Conservation (phyloP, 1,140 invertebrate species). For the Saxidomus purpurata region DNA sequence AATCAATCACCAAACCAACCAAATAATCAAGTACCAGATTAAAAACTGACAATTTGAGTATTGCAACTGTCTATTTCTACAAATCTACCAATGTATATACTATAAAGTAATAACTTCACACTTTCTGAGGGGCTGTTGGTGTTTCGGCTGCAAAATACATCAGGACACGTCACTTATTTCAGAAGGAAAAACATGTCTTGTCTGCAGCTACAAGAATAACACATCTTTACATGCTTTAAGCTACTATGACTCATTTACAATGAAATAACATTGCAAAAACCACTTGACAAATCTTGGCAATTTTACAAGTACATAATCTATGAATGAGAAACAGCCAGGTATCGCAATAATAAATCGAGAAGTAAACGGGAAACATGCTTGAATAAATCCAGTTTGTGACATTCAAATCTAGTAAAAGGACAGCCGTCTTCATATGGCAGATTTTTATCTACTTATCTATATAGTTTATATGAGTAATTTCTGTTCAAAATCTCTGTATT, state of each 20-base stretch:
- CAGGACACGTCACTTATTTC: too few relatives aligned
- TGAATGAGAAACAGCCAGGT: slow-evolving; percentile 20
- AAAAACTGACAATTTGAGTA: too few relatives aligned
- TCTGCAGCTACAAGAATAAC: neutral
- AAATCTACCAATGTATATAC: too few relatives aligned
- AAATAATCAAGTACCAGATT: too few relatives aligned
- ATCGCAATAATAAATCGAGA: neutral
- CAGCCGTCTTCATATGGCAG: neutral
- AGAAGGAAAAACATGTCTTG: too few relatives aligned
- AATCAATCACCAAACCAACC: too few relatives aligned
- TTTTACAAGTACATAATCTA: slow-evolving; percentile 21
- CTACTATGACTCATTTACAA: neutral
- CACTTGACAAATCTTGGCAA: slow-evolving; percentile 25
- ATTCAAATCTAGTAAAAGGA: neutral
- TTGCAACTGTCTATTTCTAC: too few relatives aligned
- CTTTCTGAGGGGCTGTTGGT: too few relatives aligned
- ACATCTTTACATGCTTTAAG: slow-evolving; percentile 6
- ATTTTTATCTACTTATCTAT: slow-evolving; percentile 2
- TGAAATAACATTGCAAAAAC: slow-evolving; percentile 13
- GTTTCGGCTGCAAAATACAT: too few relatives aligned
- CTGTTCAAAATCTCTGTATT: neutral
- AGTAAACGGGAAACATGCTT: neutral
- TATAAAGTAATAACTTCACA: too few relatives aligned
- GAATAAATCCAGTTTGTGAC: slow-evolving; percentile 5
- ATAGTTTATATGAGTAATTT: slow-evolving; percentile 10